Conservation (phyloP, 2,888 invertebrate species). For the Creontiades dilutus region DNA sequence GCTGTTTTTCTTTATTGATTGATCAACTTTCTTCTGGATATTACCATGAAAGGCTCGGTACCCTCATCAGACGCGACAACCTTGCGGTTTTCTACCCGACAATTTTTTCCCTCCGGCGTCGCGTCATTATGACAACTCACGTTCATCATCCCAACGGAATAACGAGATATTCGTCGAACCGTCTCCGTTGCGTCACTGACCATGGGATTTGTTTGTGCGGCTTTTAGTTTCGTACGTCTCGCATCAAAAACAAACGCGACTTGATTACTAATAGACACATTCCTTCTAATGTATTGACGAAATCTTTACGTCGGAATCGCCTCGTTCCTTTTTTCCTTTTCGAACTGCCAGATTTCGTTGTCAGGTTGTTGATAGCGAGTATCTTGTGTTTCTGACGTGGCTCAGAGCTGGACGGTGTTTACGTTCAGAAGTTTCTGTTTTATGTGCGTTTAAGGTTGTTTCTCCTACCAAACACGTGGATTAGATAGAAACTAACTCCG, state of each 20-base stretch:
- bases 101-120: no score
- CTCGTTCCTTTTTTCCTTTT: background rate
- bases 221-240: constrained; percentile 8
- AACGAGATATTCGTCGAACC: constrained; percentile 12
- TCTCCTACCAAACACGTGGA: no score
- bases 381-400: background rate
- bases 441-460: no score
- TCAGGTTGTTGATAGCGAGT: background rate
- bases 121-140: constrained; percentile 39
- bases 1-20: no score
- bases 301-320: constrained; percentile 9
- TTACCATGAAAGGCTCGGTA: no score
- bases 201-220: constrained; percentile 63
- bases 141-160: background rate
- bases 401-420: background rate
- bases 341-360: background rate
- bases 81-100: no score
- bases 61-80: no score
- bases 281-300: constrained; percentile 23
- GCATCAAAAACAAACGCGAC: constrained; percentile 60
- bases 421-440: background rate
- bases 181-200: constrained; percentile 51
- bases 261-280: constrained; percentile 58
- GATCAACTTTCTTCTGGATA: no score
- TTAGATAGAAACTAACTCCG: no score